Evolutionary conservation across 2,113 vertebrate species (phyloP), one percentile per base, ranked within the genome.

Genomic region (Atractosteus spatula): DNA sequence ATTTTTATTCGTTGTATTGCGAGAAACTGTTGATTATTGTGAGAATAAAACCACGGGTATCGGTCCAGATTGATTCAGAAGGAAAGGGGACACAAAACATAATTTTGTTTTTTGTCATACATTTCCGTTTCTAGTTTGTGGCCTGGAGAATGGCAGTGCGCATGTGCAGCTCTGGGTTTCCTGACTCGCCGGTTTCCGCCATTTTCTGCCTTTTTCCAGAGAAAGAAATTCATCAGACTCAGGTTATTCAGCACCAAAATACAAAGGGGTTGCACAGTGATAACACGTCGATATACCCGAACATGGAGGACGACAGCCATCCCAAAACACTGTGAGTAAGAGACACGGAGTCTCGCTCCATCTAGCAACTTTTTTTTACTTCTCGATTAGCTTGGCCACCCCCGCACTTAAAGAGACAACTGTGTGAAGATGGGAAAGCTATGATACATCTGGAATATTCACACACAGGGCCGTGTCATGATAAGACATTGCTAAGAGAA

Each of bases 271-370:
- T 54, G 79, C 74, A 78, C 72, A 57, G 68, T 67, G 78, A 74
- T 66, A 62, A 68, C 71, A 51, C 72, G 66, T 66, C 62, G 74
- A 55, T 47, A 12, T 42, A 82, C 74, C 66, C 66, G 70, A 77
- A 10, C 66, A 92, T 92, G 91, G 91, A 92, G 72, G 91, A 92
- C 83, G 91, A 92, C 59, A 83, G 73, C 75, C 79, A 89, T 74
- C 89, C 89, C 3, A 91, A 77, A 88, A 92, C 90, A 69, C 80
- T 92, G 89, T 92, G 81, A 89, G 89, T 89, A 70, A n/a, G 59
- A 66, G 17, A 72, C 47, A 74, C 41, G 2, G 45, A 45, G 41
- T 70, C 64, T 43, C 59, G 62, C 61, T 59, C 63, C 13, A 3
- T 59, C 13, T 55, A 41, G 41, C 16, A 17, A 44, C 62, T 44